Percentiles rank a stretch among this genome's conserved stretches.
Conservation (phyloP, 2,888 invertebrate genomes). For the Thysanoteuthis rhombus region DNA sequence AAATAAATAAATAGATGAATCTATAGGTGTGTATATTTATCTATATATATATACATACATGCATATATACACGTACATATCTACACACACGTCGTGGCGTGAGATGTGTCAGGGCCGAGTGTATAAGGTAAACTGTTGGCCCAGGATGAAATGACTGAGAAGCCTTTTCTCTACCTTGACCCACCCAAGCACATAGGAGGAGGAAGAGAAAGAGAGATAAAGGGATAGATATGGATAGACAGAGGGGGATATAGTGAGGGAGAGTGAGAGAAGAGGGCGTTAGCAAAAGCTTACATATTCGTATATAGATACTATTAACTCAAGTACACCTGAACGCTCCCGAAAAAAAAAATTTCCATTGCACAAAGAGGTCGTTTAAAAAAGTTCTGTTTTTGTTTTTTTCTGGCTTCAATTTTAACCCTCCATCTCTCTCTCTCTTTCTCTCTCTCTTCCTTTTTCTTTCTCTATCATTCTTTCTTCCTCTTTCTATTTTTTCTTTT, state of each 20-base stretch:
- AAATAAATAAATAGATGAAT: not conserved
- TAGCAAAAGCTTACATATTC: not conserved
- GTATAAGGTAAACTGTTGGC: not conserved
- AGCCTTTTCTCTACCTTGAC: not conserved
- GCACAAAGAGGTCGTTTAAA: not conserved
- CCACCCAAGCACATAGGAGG: not conserved
- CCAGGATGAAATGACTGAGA: not conserved
- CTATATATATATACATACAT: not conserved
- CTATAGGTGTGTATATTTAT: not conserved
- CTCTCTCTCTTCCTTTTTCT: not conserved
- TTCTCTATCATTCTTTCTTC: not conserved
- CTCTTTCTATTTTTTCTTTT: too few relatives aligned
- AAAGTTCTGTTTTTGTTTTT: not conserved
- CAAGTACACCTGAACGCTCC: not conserved
- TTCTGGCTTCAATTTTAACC: not conserved
- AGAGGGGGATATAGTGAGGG: not conserved
- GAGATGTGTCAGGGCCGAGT: slow-evolving; percentile 12
- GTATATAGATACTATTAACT: not conserved
- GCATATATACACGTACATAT: not conserved
- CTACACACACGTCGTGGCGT: not conserved
- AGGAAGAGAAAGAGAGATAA: not conserved
- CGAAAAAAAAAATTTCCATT: not conserved
- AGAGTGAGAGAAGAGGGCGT: not conserved
- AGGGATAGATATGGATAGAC: not conserved
- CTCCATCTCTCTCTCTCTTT: not conserved